Evolutionary conservation across 2,888 invertebrate genomes (phyloP), one percentile per base, ranked within the genome.

Genomic region (Lasioglossum vierecki): DNA sequence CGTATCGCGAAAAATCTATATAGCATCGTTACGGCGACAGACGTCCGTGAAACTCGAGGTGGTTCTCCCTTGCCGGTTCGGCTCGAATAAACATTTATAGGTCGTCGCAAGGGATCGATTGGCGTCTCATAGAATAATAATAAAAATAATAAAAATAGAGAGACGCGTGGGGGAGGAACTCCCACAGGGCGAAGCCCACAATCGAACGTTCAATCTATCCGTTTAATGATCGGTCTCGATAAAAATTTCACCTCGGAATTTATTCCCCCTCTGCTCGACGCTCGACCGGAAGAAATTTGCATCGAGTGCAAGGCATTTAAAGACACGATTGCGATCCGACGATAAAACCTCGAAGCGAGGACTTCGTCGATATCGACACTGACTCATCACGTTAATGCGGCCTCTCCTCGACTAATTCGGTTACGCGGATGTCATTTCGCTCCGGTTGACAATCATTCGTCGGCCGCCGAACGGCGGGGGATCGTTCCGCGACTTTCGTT

Each of bases 1-100:
- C 88, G 82, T 85, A 88, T 90, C 84, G 90, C 90, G 91, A 93
- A 92, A 93, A 93, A 93, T 94, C 94, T 92, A 94, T 94, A 94
- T 88, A 90, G 86, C 92, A 93, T 93, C 92, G 91, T 93, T 91
- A 91, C 92, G 90, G 86, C 89, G 89, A 84, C 84, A 89, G 92
- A 92, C 93, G 93, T 92, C 86, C 86, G 86, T 77, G 81, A 82
- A 85, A 79, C 86, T 82, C 75, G 82, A 76, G 63, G 49, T 76
- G 71, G 70, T 63, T 72, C 85, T 72, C 85, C 78, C 84, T 82
- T 83, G 85, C 80, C 63, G 82, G 82, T 9, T 53, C 76, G 75
- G 82, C 84, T 88, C 89, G 88, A 89, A 85, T 86, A 81, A 83
- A 88, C 91, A 89, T 90, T 90, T 90, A 88, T 92, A 88, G 89